phyloP scores from a whole-genome alignment of 2,888 invertebrate genomes.

The Dasysyrphus tricinctus region DNA sequence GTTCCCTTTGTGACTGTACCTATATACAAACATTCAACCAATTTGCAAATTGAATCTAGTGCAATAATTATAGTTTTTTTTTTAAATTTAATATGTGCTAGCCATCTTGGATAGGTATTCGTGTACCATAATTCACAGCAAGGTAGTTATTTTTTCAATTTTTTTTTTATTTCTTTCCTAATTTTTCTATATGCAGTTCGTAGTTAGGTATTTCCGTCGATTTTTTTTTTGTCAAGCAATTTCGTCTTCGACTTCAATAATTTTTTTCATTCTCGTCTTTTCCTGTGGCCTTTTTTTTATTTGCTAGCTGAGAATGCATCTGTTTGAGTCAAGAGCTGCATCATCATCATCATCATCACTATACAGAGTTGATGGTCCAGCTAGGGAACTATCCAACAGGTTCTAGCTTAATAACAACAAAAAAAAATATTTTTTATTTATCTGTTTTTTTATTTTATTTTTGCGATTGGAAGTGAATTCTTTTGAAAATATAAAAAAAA shows the following conservation, averaged over 20 bases:
- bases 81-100: neutral
- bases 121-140: neutral
- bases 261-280: slow-evolving; percentile 39
- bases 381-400: slow-evolving; percentile 36
- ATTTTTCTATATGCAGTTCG: neutral
- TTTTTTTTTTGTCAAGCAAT: neutral
- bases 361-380: slow-evolving; percentile 42
- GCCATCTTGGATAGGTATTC: neutral
- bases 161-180: neutral
- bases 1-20: neutral
- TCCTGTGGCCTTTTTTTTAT: slow-evolving; percentile 25
- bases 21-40: neutral
- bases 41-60: neutral
- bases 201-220: neutral
- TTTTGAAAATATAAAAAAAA: slow-evolving; percentile 42
- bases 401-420: slow-evolving; percentile 20
- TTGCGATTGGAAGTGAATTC: slow-evolving; percentile 38
- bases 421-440: slow-evolving; percentile 17
- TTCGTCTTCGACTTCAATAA: slow-evolving; percentile 21
- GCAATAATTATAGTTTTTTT: neutral
- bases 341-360: slow-evolving; percentile 44
- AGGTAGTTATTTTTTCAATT: neutral
- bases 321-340: slow-evolving; percentile 59
- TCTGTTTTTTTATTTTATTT: slow-evolving; percentile 19
- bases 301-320: slow-evolving; percentile 36